Percentiles rank a stretch among this genome's conserved stretches.
Conservation (phyloP, 2,888 invertebrate genomes). For the Sepiola atlantica region DNA sequence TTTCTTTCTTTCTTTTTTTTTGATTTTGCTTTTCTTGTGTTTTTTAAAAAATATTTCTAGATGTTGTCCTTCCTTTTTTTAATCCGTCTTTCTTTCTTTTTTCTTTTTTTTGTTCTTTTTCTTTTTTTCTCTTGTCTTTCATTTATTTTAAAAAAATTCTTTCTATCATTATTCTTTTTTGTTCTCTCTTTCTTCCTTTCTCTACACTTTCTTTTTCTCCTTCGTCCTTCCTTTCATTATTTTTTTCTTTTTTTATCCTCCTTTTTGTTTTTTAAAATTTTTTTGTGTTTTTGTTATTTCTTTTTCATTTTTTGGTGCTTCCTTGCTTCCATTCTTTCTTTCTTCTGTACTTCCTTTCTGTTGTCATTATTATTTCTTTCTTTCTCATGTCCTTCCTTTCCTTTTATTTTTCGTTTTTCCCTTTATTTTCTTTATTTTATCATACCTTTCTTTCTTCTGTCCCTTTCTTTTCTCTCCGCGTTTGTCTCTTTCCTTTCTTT, state of each 20-base stretch:
- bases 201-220: too few species aligned
- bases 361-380: neutral
- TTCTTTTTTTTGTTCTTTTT: too few species aligned
- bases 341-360: neutral
- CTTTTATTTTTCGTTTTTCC: neutral
- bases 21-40: too few species aligned
- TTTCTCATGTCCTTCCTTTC: neutral
- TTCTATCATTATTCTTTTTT: neutral
- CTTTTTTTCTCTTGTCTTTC: too few species aligned
- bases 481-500: too few species aligned
- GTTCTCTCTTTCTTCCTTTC: neutral
- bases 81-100: too few species aligned
- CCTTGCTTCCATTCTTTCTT: neutral
- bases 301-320: too few species aligned
- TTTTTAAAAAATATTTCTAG: too few species aligned
- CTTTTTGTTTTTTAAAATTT: neutral
- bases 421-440: neutral
- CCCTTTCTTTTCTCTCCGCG: neutral
- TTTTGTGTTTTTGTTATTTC: too few species aligned
- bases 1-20: neutral
- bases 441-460: neutral
- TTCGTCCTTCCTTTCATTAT: neutral
- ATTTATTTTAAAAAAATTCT: too few species aligned
- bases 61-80: too few species aligned
- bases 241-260: neutral